Evolutionary conservation across 2,888 invertebrate species (phyloP).

Genomic region (Masnerella sp.): DNA sequence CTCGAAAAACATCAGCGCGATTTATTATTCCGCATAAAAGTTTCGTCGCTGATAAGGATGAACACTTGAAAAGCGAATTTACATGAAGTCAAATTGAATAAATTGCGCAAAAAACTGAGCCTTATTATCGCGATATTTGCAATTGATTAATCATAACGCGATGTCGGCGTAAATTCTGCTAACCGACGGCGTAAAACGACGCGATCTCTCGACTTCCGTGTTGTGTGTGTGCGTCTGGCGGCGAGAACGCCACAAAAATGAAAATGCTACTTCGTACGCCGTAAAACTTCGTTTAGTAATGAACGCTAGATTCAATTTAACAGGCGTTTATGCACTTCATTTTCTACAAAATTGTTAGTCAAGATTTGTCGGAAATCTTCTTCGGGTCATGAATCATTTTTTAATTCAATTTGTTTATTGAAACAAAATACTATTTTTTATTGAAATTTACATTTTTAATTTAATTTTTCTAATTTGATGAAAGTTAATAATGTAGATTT

Average conservation of each 20-base stretch:
- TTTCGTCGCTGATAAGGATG: too few species aligned
- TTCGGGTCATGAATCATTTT: too few species aligned
- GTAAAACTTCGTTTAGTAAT: constrained; percentile 23
- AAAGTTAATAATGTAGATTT: too few species aligned
- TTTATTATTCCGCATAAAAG: too few species aligned
- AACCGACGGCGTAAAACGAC: constrained; percentile 12
- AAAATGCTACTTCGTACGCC: constrained; percentile 23
- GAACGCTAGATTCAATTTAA: constrained; percentile 12
- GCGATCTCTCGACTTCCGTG: constrained; percentile 29
- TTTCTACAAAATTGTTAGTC: neutral
- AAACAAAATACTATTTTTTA: too few species aligned
- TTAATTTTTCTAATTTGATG: too few species aligned
- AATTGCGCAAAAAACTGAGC: neutral
- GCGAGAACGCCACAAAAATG: constrained; percentile 26
- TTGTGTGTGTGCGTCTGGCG: constrained; percentile 1
- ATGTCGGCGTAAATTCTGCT: constrained; percentile 22
- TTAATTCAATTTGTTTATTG: too few species aligned
- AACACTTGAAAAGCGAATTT: too few species aligned
- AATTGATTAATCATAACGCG: constrained; percentile 33
- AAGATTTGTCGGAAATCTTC: too few species aligned
- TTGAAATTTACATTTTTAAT: too few species aligned
- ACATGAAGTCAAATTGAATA: neutral
- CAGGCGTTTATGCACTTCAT: constrained; percentile 7
- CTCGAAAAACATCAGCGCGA: too few species aligned
- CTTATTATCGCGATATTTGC: constrained; percentile 2